phyloP scores from a whole-genome alignment of 2,797 vertebrate genomes.

The Fistularia tabacaria region DNA sequence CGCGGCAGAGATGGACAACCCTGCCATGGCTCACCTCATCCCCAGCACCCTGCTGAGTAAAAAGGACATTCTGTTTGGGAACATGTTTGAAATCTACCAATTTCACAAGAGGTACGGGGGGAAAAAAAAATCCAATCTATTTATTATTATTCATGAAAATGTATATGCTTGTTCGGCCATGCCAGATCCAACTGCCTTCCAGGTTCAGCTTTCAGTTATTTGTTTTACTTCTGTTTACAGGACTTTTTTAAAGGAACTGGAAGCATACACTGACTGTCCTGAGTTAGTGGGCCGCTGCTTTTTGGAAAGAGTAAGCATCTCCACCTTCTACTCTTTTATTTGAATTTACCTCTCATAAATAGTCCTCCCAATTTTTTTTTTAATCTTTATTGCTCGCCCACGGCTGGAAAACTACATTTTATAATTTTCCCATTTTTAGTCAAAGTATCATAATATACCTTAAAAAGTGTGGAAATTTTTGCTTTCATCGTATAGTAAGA shows the following conservation, averaged over 20 bases:
- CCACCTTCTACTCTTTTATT: too few relatives aligned
- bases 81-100: constrained; percentile 95
- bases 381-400: too few relatives aligned
- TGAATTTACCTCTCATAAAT: not conserved
- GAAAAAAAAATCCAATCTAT: too few relatives aligned
- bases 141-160: too few relatives aligned
- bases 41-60: constrained; percentile 84
- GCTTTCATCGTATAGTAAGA: too few relatives aligned
- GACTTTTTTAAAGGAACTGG: constrained; percentile 91
- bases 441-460: too few relatives aligned
- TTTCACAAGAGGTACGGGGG: constrained; percentile 89
- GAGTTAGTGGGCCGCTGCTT: constrained; percentile 94
- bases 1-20: constrained; percentile 93
- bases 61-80: constrained; percentile 93
- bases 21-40: constrained; percentile 85
- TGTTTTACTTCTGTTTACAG: constrained; percentile 54
- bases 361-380: too few relatives aligned
- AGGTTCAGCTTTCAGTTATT: not conserved
- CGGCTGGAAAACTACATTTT: too few relatives aligned
- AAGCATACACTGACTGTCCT: constrained; percentile 85
- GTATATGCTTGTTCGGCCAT: too few relatives aligned
- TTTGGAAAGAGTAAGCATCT: constrained; percentile 82
- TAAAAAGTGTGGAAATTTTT: too few relatives aligned
- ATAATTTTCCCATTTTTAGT: too few relatives aligned
- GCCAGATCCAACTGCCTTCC: too few relatives aligned